phyloP scores from a whole-genome alignment of 2,888 invertebrate species.

The Choristoneura rosaceana region DNA sequence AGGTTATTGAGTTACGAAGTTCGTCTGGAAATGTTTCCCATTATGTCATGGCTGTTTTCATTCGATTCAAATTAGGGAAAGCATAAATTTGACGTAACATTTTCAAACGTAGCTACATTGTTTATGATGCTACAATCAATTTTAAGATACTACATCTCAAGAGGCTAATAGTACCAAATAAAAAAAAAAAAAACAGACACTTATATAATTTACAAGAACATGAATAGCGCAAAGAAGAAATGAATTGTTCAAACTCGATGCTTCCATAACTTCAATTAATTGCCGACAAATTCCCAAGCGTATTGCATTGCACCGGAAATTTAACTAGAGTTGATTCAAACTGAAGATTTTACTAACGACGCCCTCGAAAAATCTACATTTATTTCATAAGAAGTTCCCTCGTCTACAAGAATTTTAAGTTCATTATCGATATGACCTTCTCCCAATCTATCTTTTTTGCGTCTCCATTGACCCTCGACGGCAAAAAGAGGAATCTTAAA shows the following conservation, averaged over 20 bases:
- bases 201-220: not conserved
- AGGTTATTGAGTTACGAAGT: constrained; percentile 77
- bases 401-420: constrained; percentile 50
- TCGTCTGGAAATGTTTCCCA: constrained; percentile 49
- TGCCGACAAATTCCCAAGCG: constrained; percentile 18
- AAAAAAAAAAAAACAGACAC: not conserved
- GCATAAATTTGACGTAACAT: not conserved
- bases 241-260: not conserved
- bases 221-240: not conserved
- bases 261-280: constrained; percentile 24
- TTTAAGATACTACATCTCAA: too few relatives aligned
- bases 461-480: constrained; percentile 62
- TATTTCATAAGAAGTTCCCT: constrained; percentile 47
- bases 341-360: constrained; percentile 35
- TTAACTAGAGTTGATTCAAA: constrained; percentile 28
- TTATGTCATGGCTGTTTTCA: constrained; percentile 61
- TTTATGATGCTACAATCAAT: too few relatives aligned
- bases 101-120: too few relatives aligned
- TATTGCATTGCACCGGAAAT: constrained; percentile 35
- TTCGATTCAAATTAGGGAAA: constrained; percentile 6
- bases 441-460: constrained; percentile 61
- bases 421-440: constrained; percentile 65
- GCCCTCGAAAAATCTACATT: constrained; percentile 28
- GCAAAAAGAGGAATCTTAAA: constrained; percentile 67
- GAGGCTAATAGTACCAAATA: not conserved